These are phyloP conservation scores for Drepana falcataria DNA, from an alignment of 2,888 invertebrate genomes.

Conservation along the genomic window DNA sequence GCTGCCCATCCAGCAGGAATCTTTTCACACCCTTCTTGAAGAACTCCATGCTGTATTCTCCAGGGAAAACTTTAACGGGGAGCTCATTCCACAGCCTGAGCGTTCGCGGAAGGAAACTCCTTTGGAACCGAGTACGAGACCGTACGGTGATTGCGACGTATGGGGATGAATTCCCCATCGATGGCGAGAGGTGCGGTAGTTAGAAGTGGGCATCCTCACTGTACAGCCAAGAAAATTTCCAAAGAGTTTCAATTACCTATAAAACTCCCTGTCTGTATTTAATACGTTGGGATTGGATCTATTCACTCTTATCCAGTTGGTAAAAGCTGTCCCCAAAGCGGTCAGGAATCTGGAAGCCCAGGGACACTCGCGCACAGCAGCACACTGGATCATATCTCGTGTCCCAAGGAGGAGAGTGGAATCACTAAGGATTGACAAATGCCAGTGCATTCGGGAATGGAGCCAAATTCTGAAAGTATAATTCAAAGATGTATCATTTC, in stretches of 20 bases:
- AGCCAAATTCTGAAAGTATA: conserved; percentile 52
- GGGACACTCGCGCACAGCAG: conserved; percentile 52
- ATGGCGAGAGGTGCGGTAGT: too few relatives aligned
- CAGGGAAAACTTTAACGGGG: too few relatives aligned
- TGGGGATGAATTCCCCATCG: too few relatives aligned
- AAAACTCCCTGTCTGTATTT: conserved; percentile 44
- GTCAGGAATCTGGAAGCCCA: conserved; percentile 54
- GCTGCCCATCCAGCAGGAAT: too few relatives aligned
- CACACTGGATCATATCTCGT: conserved; percentile 46
- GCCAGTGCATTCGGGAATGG: conserved; percentile 55
- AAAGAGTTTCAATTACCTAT: conserved; percentile 25
- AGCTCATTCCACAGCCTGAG: too few relatives aligned
- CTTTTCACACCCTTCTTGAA: too few relatives aligned
- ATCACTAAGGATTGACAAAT: conserved; percentile 49
- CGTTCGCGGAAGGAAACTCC: too few relatives aligned
- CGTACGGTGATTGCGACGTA: too few relatives aligned
- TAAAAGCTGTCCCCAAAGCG: conserved; percentile 44
- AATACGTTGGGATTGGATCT: conserved; percentile 31
- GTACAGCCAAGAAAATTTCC: neutral
- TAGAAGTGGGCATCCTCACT: neutral
- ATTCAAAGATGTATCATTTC: neutral
- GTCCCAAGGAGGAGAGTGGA: conserved; percentile 47
- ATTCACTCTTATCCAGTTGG: conserved; percentile 42
- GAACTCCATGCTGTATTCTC: too few relatives aligned
- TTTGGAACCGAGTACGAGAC: too few relatives aligned